Conservation (phyloP, 2,888 invertebrate species). For the Lutraria lutraria region DNA sequence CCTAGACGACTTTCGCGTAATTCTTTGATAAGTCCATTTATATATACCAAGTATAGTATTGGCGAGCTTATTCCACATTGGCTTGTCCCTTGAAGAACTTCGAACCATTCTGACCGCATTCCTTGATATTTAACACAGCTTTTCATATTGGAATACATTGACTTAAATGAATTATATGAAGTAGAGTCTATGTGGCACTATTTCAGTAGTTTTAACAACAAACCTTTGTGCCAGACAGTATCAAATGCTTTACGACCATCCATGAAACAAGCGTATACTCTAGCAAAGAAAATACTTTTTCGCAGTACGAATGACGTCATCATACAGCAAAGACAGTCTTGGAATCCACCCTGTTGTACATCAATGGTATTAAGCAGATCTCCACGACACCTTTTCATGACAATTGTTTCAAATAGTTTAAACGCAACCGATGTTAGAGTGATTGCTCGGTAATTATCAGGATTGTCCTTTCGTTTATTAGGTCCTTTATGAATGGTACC, state of each 20-base stretch:
- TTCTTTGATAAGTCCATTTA: too few species aligned
- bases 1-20: too few species aligned
- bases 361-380: conserved; percentile 12
- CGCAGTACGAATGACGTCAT: conserved; percentile 48
- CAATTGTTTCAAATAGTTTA: conserved; percentile 51
- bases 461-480: too few species aligned
- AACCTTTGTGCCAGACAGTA: too few species aligned
- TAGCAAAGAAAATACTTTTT: conserved; percentile 33
- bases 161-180: conserved; percentile 27
- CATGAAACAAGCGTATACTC: conserved; percentile 36
- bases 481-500: too few species aligned
- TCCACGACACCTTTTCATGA: background rate
- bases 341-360: too few species aligned
- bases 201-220: conserved; percentile 39
- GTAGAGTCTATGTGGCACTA: conserved; percentile 28
- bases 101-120: too few species aligned
- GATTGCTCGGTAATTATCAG: conserved; percentile 23
- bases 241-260: conserved; percentile 37
- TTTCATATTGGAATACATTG: too few species aligned
- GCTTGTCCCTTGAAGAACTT: too few species aligned
- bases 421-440: conserved; percentile 37
- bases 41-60: too few species aligned
- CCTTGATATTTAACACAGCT: background rate
- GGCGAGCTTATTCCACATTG: too few species aligned
- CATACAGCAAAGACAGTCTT: conserved; percentile 41